A percentile compares a stretch with the other conserved stretches of the same genome.
phyloP scores from a whole-genome alignment of 2,888 invertebrate species.

The Tridacna crocea region DNA sequence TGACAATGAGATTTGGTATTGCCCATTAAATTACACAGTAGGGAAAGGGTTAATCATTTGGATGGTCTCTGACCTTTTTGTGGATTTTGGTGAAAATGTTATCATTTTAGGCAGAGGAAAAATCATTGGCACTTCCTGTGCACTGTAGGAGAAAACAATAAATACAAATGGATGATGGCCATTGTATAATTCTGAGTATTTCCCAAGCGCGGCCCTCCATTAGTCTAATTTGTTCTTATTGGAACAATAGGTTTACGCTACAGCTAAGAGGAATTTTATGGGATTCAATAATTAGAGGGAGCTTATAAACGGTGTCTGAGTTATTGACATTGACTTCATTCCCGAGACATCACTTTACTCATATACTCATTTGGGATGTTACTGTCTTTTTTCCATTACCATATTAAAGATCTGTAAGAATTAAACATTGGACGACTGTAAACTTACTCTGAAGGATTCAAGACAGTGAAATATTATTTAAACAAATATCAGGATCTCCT shows the following conservation, averaged over 20 bases:
- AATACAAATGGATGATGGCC: conserved; percentile 55
- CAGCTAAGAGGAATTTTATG: conserved; percentile 57
- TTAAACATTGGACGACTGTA: too few species aligned
- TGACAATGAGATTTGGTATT: conserved; percentile 7
- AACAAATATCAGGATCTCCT: too few species aligned
- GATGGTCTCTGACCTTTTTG: conserved; percentile 32
- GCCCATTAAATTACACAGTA: conserved; percentile 8
- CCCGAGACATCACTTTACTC: conserved; percentile 25
- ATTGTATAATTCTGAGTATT: conserved; percentile 45
- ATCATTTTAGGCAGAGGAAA: conserved; percentile 38
- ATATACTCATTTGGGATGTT: not conserved
- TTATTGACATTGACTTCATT: conserved; percentile 40
- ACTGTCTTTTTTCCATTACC: not conserved
- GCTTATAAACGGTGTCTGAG: conserved; percentile 40
- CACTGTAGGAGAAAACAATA: conserved; percentile 50
- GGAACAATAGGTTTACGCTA: conserved; percentile 38
- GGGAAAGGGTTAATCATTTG: conserved; percentile 31
- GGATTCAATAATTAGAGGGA: conserved; percentile 57
- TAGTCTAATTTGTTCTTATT: conserved; percentile 62
- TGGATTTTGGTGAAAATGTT: conserved; percentile 45
- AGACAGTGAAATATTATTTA: too few species aligned
- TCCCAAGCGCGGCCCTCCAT: conserved; percentile 55
- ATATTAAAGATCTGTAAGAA: too few species aligned
- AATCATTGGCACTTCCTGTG: conserved; percentile 45
- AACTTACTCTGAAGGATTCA: too few species aligned